phyloP scores from a whole-genome alignment of 1,140 invertebrate genomes.

The Chironomus striatipennis region DNA sequence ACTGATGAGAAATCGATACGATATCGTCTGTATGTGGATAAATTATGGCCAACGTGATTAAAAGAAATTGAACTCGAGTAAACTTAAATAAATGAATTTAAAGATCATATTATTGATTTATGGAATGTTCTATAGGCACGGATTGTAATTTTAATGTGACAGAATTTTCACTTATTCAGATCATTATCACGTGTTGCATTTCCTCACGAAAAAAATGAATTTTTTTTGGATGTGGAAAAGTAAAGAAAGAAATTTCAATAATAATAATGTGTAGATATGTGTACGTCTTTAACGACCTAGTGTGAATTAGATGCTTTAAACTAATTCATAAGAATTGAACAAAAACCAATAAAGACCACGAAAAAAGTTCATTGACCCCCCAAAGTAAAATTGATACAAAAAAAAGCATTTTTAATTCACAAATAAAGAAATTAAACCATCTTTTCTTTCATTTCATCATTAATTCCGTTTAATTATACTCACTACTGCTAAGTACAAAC shows the following conservation, averaged over 20 bases:
- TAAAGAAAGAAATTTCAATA: too few relatives aligned
- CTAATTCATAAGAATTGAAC: too few relatives aligned
- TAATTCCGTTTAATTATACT: constrained; percentile 1
- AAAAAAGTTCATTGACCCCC: not conserved
- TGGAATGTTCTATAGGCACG: not conserved
- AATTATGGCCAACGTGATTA: not conserved
- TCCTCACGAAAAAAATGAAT: not conserved
- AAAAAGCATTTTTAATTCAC: not conserved
- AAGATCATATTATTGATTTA: too few relatives aligned
- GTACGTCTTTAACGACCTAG: not conserved
- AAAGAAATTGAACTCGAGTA: not conserved
- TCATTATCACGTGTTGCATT: not conserved
- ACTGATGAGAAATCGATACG: not conserved
- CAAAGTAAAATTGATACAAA: too few relatives aligned
- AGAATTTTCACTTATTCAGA: constrained; percentile 14
- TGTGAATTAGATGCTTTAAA: not conserved
- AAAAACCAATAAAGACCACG: too few relatives aligned
- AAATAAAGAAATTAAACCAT: not conserved
- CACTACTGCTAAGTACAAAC: too few relatives aligned
- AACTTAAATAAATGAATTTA: not conserved
- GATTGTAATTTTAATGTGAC: not conserved
- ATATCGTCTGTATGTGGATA: not conserved
- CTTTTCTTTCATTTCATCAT: not conserved
- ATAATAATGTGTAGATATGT: too few relatives aligned
- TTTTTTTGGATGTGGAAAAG: too few relatives aligned